Evolutionary conservation across 2,888 invertebrate species (phyloP), one percentile per base, ranked within the genome.

Genomic region (Strigamia maritima): DNA sequence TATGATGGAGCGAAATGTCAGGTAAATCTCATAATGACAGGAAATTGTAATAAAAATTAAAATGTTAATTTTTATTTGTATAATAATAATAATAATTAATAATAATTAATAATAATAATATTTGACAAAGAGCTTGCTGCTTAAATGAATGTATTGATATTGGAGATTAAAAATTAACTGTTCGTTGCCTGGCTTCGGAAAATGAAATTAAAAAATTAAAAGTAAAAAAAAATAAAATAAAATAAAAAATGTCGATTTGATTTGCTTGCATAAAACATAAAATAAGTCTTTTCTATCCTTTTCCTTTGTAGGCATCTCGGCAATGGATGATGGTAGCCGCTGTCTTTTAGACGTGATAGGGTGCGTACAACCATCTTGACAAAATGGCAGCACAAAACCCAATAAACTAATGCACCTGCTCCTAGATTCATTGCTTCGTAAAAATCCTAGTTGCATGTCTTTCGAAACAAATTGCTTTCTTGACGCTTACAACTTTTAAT

Each of bases 281-380:
- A 75, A 31, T 38, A 35, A 38, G 75, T 75, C 40, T 75, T 75
- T 75, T 40, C 75, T 40, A 38, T 75, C 75, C 40, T 40, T 75
- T 35, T 75, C 31, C 75, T 35, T 75, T 35, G 35, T 75, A 75
- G 75, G 75, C 75, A 80, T 35, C 76, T 40, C 49, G 79, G 83
- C 82, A 81, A 85, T 85, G 85, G 85, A 85, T 83, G 84, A 85
- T 84, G 84, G 84, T 82, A 84, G 84, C 82, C 84, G 84, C 83
- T 84, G 84, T 82, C 82, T 85, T 81, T 82, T 84, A 81, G 85
- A 85, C 83, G 84, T 85, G 80, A 84, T 85, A 80, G 82, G 83
- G 84, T 84, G 79, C 82, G 83, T 80, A 24, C 65, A 35, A 54
- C 76, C 75, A 75, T 75, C 38, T 75, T 74, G 35, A 70, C 74